Percentiles rank a stretch among this genome's conserved stretches.
phyloP scores from a whole-genome alignment of 2,113 vertebrate species.

The Speoplatyrhinus poulsoni region DNA sequence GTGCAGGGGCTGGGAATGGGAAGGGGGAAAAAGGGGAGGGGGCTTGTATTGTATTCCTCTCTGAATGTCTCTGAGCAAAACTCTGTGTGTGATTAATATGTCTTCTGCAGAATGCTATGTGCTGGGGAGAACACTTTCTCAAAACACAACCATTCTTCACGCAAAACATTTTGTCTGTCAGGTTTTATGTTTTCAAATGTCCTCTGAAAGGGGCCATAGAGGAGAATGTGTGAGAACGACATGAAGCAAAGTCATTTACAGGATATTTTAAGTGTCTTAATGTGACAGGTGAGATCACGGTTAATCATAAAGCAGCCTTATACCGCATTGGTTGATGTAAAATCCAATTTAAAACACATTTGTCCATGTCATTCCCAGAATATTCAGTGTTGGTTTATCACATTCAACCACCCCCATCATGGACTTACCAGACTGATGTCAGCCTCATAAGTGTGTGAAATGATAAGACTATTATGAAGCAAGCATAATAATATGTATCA shows the following conservation, averaged over 20 bases:
- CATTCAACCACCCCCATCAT: too few species aligned
- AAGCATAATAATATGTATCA: constrained; percentile 24
- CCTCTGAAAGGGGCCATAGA: constrained; percentile 36
- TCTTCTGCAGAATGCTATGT: constrained; percentile 51
- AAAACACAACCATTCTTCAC: constrained; percentile 50
- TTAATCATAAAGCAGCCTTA: constrained; percentile 30
- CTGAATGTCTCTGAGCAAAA: constrained; percentile 65
- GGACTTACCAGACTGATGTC: not conserved
- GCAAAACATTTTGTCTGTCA: constrained; percentile 51
- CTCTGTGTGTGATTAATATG: constrained; percentile 65
- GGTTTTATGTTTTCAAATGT: constrained; percentile 46
- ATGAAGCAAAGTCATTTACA: constrained; percentile 37
- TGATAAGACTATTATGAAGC: too few species aligned
- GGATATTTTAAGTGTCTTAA: constrained; percentile 21
- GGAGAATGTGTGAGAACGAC: constrained; percentile 32
- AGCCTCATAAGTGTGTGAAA: constrained; percentile 3
- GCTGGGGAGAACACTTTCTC: constrained; percentile 50
- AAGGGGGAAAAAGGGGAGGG: not conserved
- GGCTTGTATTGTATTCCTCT: constrained; percentile 56
- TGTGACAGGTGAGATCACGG: constrained; percentile 41
- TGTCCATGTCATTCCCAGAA: constrained; percentile 8
- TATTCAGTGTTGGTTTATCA: not conserved
- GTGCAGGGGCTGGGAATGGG: constrained; percentile 29
- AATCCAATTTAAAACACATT: constrained; percentile 19
- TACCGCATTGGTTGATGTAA: not conserved